A percentile compares a stretch with the other conserved stretches of the same genome.
Conservation (phyloP, 2,113 vertebrate species). For the Arenaria interpres region DNA sequence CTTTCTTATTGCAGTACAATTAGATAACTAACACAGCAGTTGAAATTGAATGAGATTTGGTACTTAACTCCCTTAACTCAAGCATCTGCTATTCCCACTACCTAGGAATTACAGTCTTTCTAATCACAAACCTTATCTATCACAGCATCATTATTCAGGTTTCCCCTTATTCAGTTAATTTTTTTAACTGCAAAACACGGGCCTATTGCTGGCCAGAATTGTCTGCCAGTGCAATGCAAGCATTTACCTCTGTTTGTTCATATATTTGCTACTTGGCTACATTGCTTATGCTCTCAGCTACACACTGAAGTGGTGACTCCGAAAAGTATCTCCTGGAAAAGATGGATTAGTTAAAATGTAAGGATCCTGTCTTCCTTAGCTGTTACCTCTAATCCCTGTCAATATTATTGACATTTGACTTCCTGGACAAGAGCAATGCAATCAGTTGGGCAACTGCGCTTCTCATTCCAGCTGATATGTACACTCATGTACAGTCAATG, state of each 20-base stretch:
- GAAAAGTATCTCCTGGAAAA: background rate
- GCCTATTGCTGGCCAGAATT: background rate
- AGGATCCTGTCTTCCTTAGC: background rate
- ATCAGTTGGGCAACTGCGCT: background rate
- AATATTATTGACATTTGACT: background rate
- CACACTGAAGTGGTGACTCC: background rate
- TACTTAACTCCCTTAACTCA: background rate
- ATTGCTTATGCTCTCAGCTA: background rate
- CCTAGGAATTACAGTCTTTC: background rate
- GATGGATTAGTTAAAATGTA: background rate
- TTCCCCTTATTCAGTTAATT: background rate
- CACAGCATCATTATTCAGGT: background rate
- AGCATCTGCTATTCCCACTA: slow-evolving; percentile 1
- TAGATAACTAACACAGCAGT: background rate
- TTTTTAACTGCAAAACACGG: background rate
- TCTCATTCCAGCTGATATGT: background rate
- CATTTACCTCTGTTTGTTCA: background rate
- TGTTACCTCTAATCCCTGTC: background rate
- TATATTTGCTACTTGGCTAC: background rate
- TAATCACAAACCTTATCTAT: slow-evolving; percentile 1
- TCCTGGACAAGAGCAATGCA: background rate
- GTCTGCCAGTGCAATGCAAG: background rate
- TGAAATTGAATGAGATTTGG: slow-evolving; percentile 19
- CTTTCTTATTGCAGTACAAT: slow-evolving; percentile 10
- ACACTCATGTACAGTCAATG: background rate